A percentile compares a stretch with the other conserved stretches of the same genome.
Evolutionary conservation across 2,888 invertebrate species (phyloP).

Genomic region (Strigamia transsilvanica): DNA sequence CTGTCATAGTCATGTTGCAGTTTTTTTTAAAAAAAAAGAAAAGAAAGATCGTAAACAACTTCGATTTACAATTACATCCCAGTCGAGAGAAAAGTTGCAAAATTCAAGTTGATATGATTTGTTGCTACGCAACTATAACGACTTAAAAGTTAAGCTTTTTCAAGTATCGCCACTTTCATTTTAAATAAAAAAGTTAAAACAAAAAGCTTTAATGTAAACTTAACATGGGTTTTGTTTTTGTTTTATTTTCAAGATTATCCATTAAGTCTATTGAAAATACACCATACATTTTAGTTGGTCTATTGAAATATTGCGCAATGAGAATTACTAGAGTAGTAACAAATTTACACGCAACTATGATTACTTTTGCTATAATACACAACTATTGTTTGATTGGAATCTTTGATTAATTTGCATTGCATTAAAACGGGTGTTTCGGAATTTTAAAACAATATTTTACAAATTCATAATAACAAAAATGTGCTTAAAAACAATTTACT

Average conservation of each 20-base stretch:
- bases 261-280: neutral
- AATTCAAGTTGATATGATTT: neutral
- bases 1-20: conserved; percentile 1
- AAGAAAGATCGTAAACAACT: neutral
- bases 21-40: neutral
- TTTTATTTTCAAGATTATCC: conserved; percentile 7
- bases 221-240: neutral
- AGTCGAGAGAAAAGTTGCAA: neutral
- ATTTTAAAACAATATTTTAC: neutral
- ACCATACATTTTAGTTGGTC: neutral
- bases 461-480: neutral
- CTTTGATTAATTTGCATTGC: conserved; percentile 24
- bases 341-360: neutral
- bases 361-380: neutral
- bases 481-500: neutral
- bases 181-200: conserved; percentile 1
- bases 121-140: neutral
- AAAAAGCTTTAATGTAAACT: neutral
- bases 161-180: neutral
- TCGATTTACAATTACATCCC: neutral
- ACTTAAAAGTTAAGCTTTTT: neutral
- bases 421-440: neutral
- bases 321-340: neutral
- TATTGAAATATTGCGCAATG: neutral
- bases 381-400: neutral